Evolutionary conservation across 2,113 vertebrate species (phyloP), one percentile per base, ranked within the genome.

Genomic region (Formicarius rufipectus): DNA sequence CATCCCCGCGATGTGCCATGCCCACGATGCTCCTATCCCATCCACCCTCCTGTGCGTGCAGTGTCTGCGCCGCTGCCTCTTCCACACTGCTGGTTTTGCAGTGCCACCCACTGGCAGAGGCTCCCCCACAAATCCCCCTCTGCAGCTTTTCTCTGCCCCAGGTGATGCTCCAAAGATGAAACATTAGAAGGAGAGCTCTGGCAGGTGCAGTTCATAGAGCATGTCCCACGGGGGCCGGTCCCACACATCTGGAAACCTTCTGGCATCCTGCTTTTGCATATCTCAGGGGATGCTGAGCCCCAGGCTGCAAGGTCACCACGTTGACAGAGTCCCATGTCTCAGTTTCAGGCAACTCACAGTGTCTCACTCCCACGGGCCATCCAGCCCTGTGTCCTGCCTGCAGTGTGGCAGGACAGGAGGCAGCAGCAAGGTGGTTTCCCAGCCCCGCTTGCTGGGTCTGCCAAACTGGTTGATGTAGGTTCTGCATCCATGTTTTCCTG

Each of bases 51-150:
- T 10, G 37, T 11, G 33, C 18, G 66, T 4, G 52, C 40, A 4
- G 56, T 5, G 84, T 5, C 37, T 42, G 44, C 47, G 13, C 5
- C 8, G 55, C 69, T 59, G 56, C 63, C 68, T 49, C 60, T 84
- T 68, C 58, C 78, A 9, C 3, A 67, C 84, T 83, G 83, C 72
- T 85, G 91, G 93, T 80, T 96, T 85, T 56, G 81, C 78, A 97
- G 95, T 97, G 93, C 95, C 97, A 96, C 95, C 95, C 93, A 62
- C 95, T 95, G 95, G 95, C 88, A 71, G 76, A 80, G 49, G 42
- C 64, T 84, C 67, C 64, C 64, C 81, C 62, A 69, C 64, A 79
- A 89, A 53, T 19, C 23, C 76, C 84, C 24, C 28, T 89, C 31
- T 62, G 55, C 74, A 69, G 74, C 52, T 82, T 28, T 56, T 49